Evolutionary conservation across 2,888 invertebrate genomes (phyloP).

Genomic region (Phaonia tiefii): DNA sequence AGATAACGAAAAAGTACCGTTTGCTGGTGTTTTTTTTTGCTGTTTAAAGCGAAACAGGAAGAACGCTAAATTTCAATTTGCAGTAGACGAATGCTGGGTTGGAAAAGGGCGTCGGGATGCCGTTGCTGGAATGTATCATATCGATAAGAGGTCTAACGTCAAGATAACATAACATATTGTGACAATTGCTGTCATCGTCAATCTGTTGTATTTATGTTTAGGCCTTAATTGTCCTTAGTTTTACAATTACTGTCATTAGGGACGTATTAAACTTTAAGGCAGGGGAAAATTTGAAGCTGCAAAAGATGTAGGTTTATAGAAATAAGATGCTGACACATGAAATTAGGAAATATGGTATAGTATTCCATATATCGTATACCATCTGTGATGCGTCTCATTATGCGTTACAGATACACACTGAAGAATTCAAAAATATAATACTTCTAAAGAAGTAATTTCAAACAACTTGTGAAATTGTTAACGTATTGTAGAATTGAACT

Average conservation of each 20-base stretch:
- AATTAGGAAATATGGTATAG: too few relatives aligned
- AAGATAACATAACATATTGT: not conserved
- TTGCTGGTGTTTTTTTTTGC: not conserved
- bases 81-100: not conserved
- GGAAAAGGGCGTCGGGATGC: not conserved
- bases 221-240: not conserved
- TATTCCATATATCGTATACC: too few relatives aligned
- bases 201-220: not conserved
- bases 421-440: too few relatives aligned
- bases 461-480: too few relatives aligned
- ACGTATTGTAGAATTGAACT: too few relatives aligned
- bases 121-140: not conserved
- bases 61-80: conserved; percentile 16
- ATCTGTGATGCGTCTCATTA: too few relatives aligned
- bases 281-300: too few relatives aligned
- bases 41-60: conserved; percentile 4
- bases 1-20: conserved; percentile 20
- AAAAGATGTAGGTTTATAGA: too few relatives aligned
- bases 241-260: not conserved
- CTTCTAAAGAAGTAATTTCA: too few relatives aligned
- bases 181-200: conserved; percentile 14
- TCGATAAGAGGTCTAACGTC: conserved; percentile 8
- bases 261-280: too few relatives aligned
- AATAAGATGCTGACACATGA: too few relatives aligned
- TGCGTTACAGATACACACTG: too few relatives aligned